phyloP scores from a whole-genome alignment of 1,140 invertebrate genomes.

The Drosophila willistoni region DNA sequence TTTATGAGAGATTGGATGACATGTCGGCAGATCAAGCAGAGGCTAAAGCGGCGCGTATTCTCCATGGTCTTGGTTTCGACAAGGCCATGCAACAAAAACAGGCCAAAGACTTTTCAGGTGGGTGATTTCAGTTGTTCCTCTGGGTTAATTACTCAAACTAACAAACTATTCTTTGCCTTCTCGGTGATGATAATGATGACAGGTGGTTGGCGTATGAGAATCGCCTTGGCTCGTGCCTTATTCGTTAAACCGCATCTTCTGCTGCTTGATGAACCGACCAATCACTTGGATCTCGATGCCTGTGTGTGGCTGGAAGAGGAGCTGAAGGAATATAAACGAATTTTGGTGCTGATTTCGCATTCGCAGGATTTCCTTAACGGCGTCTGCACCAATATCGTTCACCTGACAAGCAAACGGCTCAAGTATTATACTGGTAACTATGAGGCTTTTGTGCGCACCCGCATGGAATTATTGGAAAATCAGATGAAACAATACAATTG shows the following conservation, averaged over 20 bases:
- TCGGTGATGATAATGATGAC: neutral
- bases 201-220: constrained; percentile 99
- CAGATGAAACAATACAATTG: constrained; percentile 99
- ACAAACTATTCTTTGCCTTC: too few species aligned
- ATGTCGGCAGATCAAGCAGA: constrained; percentile 98
- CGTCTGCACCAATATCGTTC: constrained; percentile 99
- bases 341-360: constrained; percentile 99
- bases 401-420: constrained; percentile 96
- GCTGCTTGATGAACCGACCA: constrained; percentile 98
- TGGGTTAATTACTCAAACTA: neutral
- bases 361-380: constrained; percentile 99
- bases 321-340: constrained; percentile 97
- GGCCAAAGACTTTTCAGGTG: constrained; percentile 96
- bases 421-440: constrained; percentile 99
- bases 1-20: constrained; percentile 98
- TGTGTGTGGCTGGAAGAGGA: constrained; percentile 99
- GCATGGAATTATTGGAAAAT: constrained; percentile 98
- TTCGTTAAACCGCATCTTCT: constrained; percentile 97
- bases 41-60: constrained; percentile 95
- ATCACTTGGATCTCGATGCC: constrained; percentile 99
- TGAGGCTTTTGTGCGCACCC: constrained; percentile 96
- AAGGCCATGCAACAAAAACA: constrained; percentile 96
- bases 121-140: neutral
- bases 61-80: constrained; percentile 98
- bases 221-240: constrained; percentile 96